Evolutionary conservation across 2,113 vertebrate species (phyloP).

Genomic region (Thalassarche chlororhynchos): DNA sequence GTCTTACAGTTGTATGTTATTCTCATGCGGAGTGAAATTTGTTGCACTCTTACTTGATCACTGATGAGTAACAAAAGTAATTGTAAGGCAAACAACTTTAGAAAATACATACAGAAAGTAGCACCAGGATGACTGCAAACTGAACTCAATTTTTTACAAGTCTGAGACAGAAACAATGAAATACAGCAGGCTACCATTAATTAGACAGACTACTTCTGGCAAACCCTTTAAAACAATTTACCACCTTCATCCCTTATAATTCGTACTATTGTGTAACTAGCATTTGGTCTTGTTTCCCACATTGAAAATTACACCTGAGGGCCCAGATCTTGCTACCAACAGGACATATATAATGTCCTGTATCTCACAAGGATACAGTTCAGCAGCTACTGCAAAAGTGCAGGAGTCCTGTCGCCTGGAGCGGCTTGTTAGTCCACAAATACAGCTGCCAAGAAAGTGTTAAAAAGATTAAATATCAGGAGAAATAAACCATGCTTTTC

Average conservation of each 20-base stretch:
- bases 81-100: neutral
- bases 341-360: neutral
- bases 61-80: neutral
- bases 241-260: neutral
- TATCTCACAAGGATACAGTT: neutral
- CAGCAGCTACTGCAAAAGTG: neutral
- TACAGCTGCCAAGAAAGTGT: neutral
- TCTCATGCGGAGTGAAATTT: neutral
- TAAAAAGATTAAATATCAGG: neutral
- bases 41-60: neutral
- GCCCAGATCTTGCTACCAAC: neutral
- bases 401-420: neutral
- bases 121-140: constrained; percentile 7
- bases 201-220: constrained; percentile 9
- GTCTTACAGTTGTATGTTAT: neutral
- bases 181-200: constrained; percentile 19
- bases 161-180: neutral
- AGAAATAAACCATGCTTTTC: constrained; percentile 13
- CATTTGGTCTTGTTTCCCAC: neutral
- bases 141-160: neutral
- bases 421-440: neutral
- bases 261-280: neutral
- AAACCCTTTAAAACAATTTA: neutral
- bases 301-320: neutral
- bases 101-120: constrained; percentile 20